Evolutionary conservation across 2,113 vertebrate genomes (phyloP).

Genomic region (Picathartes gymnocephalus): DNA sequence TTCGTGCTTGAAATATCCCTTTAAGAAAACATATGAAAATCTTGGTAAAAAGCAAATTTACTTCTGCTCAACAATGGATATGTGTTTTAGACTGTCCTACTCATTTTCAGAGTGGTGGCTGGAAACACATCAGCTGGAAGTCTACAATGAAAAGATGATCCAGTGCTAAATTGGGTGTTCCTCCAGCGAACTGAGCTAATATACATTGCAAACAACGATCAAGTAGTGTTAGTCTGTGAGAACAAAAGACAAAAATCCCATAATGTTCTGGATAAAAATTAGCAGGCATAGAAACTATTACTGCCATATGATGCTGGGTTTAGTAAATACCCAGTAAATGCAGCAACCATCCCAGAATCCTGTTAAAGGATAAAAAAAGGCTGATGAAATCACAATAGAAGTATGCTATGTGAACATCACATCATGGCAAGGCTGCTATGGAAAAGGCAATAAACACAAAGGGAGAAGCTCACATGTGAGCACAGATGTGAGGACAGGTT

Average conservation of each 20-base stretch:
- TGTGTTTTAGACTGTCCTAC: not conserved
- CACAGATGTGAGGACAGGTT: not conserved
- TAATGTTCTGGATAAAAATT: not conserved
- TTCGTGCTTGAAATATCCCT: constrained; percentile 91
- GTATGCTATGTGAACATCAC: not conserved
- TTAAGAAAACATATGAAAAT: constrained; percentile 46
- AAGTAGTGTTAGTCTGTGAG: not conserved
- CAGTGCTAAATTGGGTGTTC: not conserved
- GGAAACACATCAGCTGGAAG: not conserved
- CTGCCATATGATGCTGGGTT: not conserved
- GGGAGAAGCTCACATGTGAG: not conserved
- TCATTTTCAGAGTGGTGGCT: not conserved
- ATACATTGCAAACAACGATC: not conserved
- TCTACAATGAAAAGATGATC: not conserved
- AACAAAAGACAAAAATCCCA: not conserved
- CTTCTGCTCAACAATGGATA: not conserved
- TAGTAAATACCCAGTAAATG: not conserved
- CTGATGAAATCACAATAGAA: not conserved
- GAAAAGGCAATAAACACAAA: not conserved
- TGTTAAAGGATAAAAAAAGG: not conserved
- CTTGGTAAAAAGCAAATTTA: constrained; percentile 1
- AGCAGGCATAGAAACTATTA: not conserved
- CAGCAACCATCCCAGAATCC: not conserved
- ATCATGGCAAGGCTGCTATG: not conserved
- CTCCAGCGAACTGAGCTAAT: not conserved